A percentile compares a stretch with the other conserved stretches of the same genome.
These are phyloP conservation scores for Montipora sp. DNA, from an alignment of 64 coral and sea anemone species.

Conservation along the genomic window DNA sequence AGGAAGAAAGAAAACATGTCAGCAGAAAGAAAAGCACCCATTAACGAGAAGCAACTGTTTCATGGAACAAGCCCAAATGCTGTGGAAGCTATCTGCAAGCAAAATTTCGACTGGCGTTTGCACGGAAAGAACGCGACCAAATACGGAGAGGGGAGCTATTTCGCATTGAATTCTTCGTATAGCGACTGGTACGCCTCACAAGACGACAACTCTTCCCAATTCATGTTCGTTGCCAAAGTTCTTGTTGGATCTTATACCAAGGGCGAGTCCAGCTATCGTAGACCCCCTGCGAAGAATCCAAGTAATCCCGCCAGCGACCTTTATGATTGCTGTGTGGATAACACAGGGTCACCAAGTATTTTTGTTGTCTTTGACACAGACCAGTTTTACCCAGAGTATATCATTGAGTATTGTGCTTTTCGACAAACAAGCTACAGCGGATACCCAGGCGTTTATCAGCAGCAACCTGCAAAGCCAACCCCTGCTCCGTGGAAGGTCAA, in stretches of 20 bases:
- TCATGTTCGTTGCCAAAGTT: constrained; percentile 79
- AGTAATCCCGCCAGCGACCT: background rate
- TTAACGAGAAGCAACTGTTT: constrained; percentile 67
- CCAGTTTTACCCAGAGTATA: constrained; percentile 70
- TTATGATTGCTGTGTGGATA: constrained; percentile 79
- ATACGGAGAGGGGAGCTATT: constrained; percentile 75
- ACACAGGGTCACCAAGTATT: constrained; percentile 38
- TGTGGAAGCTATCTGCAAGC: constrained; percentile 57
- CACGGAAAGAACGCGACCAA: constrained; percentile 31
- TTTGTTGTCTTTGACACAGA: constrained; percentile 80
- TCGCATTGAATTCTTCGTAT: constrained; percentile 56
- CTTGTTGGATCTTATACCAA: constrained; percentile 71
- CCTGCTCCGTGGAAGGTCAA: background rate
- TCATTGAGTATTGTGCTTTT: constrained; percentile 65
- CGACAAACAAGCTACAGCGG: background rate
- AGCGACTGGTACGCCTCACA: constrained; percentile 49
- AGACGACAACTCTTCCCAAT: constrained; percentile 31
- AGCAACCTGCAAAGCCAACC: background rate
- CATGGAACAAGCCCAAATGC: constrained; percentile 31
- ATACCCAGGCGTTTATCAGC: background rate
- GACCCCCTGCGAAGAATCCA: constrained; percentile 19
- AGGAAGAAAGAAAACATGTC: constrained; percentile 71
- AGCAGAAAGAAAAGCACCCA: background rate
- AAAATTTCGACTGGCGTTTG: constrained; percentile 74
- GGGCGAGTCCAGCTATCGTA: constrained; percentile 53